A percentile compares a stretch with the other conserved stretches of the same genome.
Conservation (phyloP, 2,113 vertebrate genomes). For the Heterochromis multidens region DNA sequence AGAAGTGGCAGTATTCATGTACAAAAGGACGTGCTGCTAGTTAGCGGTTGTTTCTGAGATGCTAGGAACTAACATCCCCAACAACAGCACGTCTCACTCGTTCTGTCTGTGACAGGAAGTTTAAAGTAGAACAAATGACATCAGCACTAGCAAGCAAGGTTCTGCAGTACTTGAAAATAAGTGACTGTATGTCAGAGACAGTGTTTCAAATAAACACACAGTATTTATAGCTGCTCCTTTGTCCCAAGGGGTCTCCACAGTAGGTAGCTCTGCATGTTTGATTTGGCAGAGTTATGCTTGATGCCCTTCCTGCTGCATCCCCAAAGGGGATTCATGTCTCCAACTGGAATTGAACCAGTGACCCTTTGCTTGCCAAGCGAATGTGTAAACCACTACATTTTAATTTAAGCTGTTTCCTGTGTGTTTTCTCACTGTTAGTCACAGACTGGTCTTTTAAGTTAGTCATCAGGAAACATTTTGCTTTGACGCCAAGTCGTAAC, state of each 20-base stretch:
- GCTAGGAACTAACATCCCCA: not conserved
- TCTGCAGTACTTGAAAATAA: not conserved
- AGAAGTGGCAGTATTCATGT: no score
- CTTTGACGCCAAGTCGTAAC: not conserved
- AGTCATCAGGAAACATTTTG: not conserved
- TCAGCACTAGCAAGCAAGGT: not conserved
- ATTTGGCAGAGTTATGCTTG: not conserved
- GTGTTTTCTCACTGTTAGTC: not conserved
- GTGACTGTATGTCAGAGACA: not conserved
- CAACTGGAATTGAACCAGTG: not conserved
- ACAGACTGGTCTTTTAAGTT: not conserved
- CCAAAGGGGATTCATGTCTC: not conserved
- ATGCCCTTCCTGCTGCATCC: fast-evolving
- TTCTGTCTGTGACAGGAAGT: not conserved
- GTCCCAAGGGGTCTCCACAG: not conserved
- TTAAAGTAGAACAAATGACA: not conserved
- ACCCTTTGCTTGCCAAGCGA: not conserved
- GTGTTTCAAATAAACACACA: not conserved
- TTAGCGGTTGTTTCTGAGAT: not conserved
- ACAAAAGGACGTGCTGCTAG: not conserved
- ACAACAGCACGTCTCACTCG: not conserved
- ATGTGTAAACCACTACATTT: not conserved
- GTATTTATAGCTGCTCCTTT: not conserved
- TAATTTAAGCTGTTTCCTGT: not conserved
- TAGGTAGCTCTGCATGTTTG: not conserved